Evolutionary conservation across 2,113 vertebrate genomes (phyloP), one percentile per base, ranked within the genome.

Genomic region (Ascaphus truei): DNA sequence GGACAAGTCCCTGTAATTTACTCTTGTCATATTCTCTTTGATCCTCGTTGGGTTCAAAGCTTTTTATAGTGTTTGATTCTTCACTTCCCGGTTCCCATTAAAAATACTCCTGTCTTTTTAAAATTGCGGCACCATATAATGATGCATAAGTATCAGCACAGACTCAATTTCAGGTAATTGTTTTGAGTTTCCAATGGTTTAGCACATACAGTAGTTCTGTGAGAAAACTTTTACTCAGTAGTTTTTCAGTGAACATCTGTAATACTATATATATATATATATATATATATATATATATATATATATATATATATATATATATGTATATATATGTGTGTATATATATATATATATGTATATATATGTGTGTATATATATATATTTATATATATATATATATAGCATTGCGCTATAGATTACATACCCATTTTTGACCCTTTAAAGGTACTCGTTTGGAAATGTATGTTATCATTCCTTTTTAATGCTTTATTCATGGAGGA

Each of bases 391-490:
- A n/a, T n/a, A n/a, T n/a, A 39, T 26, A 20, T 59, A 39, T 39
- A 31, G 31, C 11, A 41, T 66, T 55, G 50, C 33, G 8, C 9
- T 20, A 23, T 16, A 30, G 25, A 23, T 43, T 27, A 55, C 62
- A 29, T 39, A 18, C 31, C 55, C 33, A 12, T 45, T 25, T 66
- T 56, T 52, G n/a, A 50, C 12, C 22, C 12, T 36, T 30, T 30
- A 30, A 66, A 36, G 25, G 36, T 36, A 55, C 43, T 50, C 37
- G 22, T 47, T 43, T 47, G 25, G 25, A 47, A 58, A 58, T 68
- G 65, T 68, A 58, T 68, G 65, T 68, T 58, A 58, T 68, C 65
- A 48, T 68, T 68, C 65, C 37, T 68, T 48, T 68, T 48, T 68
- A 57, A 48, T 57, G 65, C 65, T 58, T 68, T 58, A 58, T 68